Conservation (phyloP, 2,113 vertebrate species). For the Periophthalmus modestus region DNA sequence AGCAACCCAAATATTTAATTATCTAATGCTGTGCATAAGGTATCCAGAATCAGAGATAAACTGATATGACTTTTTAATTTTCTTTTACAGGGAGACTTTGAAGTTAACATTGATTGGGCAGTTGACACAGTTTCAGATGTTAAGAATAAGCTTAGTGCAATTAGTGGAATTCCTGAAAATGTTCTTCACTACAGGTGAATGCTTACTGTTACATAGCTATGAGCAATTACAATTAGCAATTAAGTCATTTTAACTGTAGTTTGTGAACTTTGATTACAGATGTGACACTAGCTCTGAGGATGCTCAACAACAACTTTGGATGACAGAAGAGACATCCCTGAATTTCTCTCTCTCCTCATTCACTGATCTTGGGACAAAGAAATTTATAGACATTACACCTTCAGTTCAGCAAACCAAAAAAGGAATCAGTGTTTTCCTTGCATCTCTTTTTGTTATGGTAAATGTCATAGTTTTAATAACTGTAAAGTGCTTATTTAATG, state of each 20-base stretch:
- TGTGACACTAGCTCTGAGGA: neutral
- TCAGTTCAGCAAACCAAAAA: constrained; percentile 50
- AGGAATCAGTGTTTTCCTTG: constrained; percentile 55
- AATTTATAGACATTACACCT: constrained; percentile 32
- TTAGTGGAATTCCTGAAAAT: constrained; percentile 45
- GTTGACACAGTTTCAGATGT: constrained; percentile 25
- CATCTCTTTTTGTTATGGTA: constrained; percentile 52
- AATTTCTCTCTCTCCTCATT: constrained; percentile 52
- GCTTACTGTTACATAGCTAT: neutral
- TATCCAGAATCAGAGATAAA: too few species aligned
- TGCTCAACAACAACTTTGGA: constrained; percentile 32
- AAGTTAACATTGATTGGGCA: constrained; percentile 37
- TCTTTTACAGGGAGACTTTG: constrained; percentile 45
- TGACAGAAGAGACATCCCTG: constrained; percentile 27
- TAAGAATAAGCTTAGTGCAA: constrained; percentile 33
- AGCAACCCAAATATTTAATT: too few species aligned
- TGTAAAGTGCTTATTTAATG: too few species aligned
- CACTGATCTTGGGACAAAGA: rapidly evolving
- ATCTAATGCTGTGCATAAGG: too few species aligned
- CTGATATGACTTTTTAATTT: neutral
- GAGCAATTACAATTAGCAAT: neutral
- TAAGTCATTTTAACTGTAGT: neutral
- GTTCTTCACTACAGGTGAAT: constrained; percentile 47
- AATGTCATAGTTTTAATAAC: neutral
- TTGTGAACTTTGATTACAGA: constrained; percentile 13